These are phyloP conservation scores for Apamea epomidion DNA, from an alignment of 2,888 invertebrate genomes.

Conservation along the genomic window DNA sequence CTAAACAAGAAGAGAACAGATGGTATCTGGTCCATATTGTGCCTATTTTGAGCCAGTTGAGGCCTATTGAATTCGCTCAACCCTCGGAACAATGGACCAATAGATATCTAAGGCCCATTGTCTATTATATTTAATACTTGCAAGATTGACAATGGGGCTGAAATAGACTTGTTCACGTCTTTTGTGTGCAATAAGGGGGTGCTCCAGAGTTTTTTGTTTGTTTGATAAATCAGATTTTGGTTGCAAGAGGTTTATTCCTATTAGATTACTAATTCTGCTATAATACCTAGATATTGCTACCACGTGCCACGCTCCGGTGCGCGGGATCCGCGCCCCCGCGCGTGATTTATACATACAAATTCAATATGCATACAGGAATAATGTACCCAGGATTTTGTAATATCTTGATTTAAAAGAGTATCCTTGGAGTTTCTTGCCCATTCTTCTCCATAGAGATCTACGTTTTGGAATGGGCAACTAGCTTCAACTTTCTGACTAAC, in stretches of 20 bases:
- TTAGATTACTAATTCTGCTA: background rate
- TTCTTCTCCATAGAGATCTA: too few species aligned
- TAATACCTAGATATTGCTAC: too few species aligned
- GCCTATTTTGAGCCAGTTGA: constrained; percentile 57
- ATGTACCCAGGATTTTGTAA: too few species aligned
- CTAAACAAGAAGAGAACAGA: constrained; percentile 52
- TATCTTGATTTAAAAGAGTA: too few species aligned
- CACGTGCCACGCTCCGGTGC: too few species aligned
- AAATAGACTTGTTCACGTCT: constrained; percentile 38
- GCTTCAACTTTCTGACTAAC: too few species aligned
- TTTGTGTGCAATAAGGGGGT: constrained; percentile 14
- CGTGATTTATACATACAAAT: too few species aligned
- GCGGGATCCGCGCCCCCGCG: too few species aligned
- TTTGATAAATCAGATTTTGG: constrained; percentile 1
- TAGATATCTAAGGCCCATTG: constrained; percentile 56
- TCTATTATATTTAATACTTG: constrained; percentile 55
- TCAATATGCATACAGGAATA: too few species aligned
- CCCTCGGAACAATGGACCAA: constrained; percentile 59
- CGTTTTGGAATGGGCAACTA: too few species aligned
- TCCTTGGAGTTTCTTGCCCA: too few species aligned
- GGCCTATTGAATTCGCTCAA: constrained; percentile 52
- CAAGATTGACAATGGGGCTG: constrained; percentile 55
- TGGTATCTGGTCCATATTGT: constrained; percentile 60
- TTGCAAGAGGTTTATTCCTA: background rate
- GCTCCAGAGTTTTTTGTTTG: background rate